A percentile compares a stretch with the other conserved stretches of the same genome.
These are phyloP conservation scores for Macropus fuliginosus DNA, from an alignment of 2,797 vertebrate species.

Conservation along the genomic window DNA sequence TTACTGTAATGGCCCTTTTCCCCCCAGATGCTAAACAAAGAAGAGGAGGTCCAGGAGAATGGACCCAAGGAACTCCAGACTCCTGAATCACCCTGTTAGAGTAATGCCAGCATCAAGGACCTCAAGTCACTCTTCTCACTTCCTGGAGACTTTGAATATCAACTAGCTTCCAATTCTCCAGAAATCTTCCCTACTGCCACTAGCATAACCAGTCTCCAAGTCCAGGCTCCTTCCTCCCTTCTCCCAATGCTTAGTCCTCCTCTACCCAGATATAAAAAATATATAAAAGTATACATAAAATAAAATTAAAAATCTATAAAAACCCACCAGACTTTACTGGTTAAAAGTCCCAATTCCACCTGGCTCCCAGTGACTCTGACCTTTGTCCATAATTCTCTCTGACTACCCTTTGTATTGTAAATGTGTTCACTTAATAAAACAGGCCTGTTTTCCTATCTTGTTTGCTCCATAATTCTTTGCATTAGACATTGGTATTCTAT, in stretches of 20 bases:
- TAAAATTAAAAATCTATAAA: not conserved
- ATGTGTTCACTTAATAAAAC: not conserved
- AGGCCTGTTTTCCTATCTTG: not conserved
- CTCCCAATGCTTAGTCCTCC: not conserved
- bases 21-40: not conserved
- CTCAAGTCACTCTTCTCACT: not conserved
- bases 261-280: not conserved
- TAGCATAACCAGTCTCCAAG: not conserved
- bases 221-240: not conserved
- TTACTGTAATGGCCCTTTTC: not conserved
- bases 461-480: not conserved
- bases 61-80: not conserved
- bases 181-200: not conserved
- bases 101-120: not conserved
- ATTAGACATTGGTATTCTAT: not conserved
- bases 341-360: not conserved
- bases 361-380: not conserved
- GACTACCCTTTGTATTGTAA: not conserved
- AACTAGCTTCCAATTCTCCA: not conserved
- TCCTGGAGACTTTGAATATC: not conserved
- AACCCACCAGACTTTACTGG: not conserved
- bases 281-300: too few species aligned
- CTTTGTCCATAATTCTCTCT: not conserved
- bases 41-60: not conserved
- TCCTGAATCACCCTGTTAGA: not conserved